phyloP scores from a whole-genome alignment of 2,797 vertebrate species.

The Loriculus beryllinus region DNA sequence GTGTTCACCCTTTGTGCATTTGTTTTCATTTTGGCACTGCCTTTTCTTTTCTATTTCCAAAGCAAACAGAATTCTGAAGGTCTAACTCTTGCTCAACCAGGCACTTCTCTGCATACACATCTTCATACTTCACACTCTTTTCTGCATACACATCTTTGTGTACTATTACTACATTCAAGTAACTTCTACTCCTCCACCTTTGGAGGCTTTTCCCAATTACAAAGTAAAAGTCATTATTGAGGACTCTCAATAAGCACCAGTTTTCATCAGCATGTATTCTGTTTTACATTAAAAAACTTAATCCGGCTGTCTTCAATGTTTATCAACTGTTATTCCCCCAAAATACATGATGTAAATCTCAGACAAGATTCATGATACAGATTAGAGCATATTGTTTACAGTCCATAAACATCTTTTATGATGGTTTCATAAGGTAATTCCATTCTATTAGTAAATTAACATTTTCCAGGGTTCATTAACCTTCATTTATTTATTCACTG shows the following conservation, averaged over 20 bases:
- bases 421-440: constrained; percentile 45
- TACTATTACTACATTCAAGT: background rate
- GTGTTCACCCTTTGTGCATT: background rate
- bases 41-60: background rate
- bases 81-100: background rate
- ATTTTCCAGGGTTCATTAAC: constrained; percentile 64
- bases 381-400: constrained; percentile 38
- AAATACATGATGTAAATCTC: background rate
- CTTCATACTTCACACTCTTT: background rate
- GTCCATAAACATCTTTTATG: constrained; percentile 49
- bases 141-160: background rate
- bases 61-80: background rate
- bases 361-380: background rate
- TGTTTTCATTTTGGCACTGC: background rate
- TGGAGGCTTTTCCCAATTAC: background rate
- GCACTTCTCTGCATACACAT: rapidly evolving
- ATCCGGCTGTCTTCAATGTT: background rate
- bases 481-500: constrained; percentile 57
- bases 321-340: background rate
- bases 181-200: background rate
- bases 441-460: constrained; percentile 57
- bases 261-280: background rate
- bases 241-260: background rate
- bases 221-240: constrained; percentile 23
- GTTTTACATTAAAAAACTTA: background rate